These are phyloP conservation scores for Sylvicola fuscatus DNA, from an alignment of 2,888 invertebrate genomes.

Conservation along the genomic window DNA sequence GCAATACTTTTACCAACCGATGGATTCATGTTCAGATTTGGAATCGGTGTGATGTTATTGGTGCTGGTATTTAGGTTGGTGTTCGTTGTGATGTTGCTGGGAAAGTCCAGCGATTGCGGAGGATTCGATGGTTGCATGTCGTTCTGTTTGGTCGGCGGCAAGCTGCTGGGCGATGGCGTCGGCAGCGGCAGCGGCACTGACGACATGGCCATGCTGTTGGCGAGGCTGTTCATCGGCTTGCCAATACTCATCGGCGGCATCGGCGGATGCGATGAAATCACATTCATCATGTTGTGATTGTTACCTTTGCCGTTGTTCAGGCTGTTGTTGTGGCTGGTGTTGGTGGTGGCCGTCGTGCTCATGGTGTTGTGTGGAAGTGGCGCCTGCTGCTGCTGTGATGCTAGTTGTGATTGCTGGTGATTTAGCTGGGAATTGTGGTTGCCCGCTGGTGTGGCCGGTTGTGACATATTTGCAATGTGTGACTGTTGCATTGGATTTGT, in stretches of 20 bases:
- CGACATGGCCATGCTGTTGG: conserved; percentile 4
- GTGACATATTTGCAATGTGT: too few species aligned
- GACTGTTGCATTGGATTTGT: too few species aligned
- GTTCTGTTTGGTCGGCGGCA: background rate
- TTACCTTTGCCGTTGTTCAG: conserved; percentile 6
- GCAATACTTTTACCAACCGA: conserved; percentile 3
- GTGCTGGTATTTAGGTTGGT: background rate
- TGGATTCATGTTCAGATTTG: background rate
- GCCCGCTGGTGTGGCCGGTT: too few species aligned
- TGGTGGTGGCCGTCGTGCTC: conserved; percentile 17
- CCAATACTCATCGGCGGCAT: conserved; percentile 17
- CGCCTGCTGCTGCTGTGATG: conserved; percentile 11
- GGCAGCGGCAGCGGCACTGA: conserved; percentile 9
- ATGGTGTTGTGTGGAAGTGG: conserved; percentile 16
- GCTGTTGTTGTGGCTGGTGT: conserved; percentile 8
- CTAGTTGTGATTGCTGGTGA: conserved; percentile 10
- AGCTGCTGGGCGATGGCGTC: conserved; percentile 16
- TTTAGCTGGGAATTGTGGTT: too few species aligned
- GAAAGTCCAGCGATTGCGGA: background rate
- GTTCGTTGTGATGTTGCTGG: background rate
- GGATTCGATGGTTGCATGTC: too few species aligned
- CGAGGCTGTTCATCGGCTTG: conserved; percentile 9
- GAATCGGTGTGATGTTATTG: conserved; percentile 2
- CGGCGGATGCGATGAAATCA: too few species aligned
- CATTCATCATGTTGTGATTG: conserved; percentile 7